These are phyloP conservation scores for Amphipyra berbera DNA, from an alignment of 2,888 invertebrate genomes.

Conservation along the genomic window DNA sequence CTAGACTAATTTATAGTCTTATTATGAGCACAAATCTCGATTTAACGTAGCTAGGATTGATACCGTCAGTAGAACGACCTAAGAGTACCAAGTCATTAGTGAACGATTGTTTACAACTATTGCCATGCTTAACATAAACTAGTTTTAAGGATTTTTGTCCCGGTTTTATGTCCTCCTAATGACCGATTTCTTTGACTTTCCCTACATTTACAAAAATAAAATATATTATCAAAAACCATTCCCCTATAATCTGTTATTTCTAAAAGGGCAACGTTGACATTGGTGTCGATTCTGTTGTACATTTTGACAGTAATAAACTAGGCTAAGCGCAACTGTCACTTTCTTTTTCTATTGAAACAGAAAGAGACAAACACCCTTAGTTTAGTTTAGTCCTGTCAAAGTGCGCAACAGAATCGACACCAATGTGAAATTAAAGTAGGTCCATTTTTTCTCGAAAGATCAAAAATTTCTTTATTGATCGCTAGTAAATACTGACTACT, in stretches of 20 bases:
- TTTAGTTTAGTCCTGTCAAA: too few species aligned
- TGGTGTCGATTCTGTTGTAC: too few species aligned
- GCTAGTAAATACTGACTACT: neutral
- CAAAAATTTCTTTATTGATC: slow-evolving; percentile 5
- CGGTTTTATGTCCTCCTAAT: slow-evolving; percentile 25
- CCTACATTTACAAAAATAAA: neutral
- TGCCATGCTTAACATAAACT: slow-evolving; percentile 59
- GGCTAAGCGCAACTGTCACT: too few species aligned
- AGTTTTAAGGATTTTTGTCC: slow-evolving; percentile 49
- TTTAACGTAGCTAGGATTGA: slow-evolving; percentile 50
- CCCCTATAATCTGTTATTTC: neutral
- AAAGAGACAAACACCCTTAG: too few species aligned
- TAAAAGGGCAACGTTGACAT: too few species aligned
- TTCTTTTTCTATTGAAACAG: too few species aligned
- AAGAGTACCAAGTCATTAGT: slow-evolving; percentile 58
- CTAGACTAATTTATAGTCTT: slow-evolving; percentile 4
- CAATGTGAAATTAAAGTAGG: neutral
- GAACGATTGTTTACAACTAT: slow-evolving; percentile 48
- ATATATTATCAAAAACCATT: neutral
- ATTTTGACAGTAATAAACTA: too few species aligned
- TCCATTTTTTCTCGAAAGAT: neutral
- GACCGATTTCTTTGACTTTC: slow-evolving; percentile 28
- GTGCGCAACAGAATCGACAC: too few species aligned
- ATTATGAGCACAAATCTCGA: slow-evolving; percentile 6
- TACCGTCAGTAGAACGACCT: slow-evolving; percentile 51